A percentile compares a stretch with the other conserved stretches of the same genome.
phyloP scores from a whole-genome alignment of 2,888 invertebrate genomes.

The Iselma pallidipennis region DNA sequence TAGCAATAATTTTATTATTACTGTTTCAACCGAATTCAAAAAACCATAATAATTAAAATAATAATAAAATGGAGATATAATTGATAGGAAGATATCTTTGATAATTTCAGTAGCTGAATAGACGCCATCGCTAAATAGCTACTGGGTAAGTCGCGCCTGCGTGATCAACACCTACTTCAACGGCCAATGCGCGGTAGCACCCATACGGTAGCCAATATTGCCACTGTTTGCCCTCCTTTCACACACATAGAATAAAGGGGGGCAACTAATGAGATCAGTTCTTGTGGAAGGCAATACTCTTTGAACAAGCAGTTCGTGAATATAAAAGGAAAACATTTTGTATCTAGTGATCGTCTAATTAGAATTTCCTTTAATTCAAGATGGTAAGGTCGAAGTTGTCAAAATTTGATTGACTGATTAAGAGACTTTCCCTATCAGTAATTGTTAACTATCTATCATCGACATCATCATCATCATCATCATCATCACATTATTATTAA shows the following conservation, averaged over 20 bases:
- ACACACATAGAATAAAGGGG: not conserved
- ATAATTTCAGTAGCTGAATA: conserved; percentile 13
- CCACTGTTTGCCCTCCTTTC: conserved; percentile 35
- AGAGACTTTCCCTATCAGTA: not conserved
- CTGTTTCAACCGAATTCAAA: no score
- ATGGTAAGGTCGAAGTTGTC: not conserved
- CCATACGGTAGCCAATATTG: conserved; percentile 34
- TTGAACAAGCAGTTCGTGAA: no score
- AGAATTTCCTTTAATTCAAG: no score
- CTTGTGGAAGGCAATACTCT: no score
- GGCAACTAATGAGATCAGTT: not conserved
- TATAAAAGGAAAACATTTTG: no score
- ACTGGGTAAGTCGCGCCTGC: conserved; percentile 32
- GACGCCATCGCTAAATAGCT: conserved; percentile 30
- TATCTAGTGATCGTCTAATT: no score
- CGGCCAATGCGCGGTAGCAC: conserved; percentile 32
- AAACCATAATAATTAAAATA: not conserved
- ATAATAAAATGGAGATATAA: not conserved
- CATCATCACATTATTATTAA: not conserved
- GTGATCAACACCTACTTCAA: conserved; percentile 21
- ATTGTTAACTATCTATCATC: not conserved
- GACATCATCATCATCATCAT: not conserved
- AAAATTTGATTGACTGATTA: not conserved
- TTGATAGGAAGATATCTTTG: no score
- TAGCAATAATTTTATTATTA: not conserved